These are phyloP conservation scores for Emys orbicularis DNA, from an alignment of 2,797 vertebrate genomes.

Conservation along the genomic window DNA sequence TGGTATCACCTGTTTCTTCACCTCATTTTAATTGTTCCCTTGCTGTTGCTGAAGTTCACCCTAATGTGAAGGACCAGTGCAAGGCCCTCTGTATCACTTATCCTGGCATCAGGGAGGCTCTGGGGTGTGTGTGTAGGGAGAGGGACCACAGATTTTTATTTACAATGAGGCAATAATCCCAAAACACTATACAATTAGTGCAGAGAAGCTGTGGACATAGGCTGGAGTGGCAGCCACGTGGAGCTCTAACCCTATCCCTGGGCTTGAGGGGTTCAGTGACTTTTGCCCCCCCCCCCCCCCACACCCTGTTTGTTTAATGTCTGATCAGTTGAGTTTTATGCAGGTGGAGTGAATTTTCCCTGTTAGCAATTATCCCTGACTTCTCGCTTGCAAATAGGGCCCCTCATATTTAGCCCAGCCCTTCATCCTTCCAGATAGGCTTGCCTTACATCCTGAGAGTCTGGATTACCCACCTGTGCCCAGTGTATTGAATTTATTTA, in stretches of 20 bases:
- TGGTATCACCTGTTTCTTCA: not conserved
- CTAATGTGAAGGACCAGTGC: rapidly evolving
- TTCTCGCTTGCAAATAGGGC: not conserved
- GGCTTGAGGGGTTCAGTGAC: not conserved
- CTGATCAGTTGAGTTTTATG: slow-evolving; percentile 1
- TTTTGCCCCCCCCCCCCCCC: rapidly evolving
- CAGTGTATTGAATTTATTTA: not conserved
- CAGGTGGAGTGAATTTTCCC: not conserved
- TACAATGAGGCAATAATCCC: not conserved
- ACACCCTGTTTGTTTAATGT: slow-evolving; percentile 37
- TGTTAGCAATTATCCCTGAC: not conserved
- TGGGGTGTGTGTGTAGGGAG: no score
- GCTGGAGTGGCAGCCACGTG: not conserved
- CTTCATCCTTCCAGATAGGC: not conserved
- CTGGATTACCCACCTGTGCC: rapidly evolving
- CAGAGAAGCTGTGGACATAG: not conserved
- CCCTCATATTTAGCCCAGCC: not conserved
- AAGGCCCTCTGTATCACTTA: rapidly evolving
- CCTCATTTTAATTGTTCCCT: not conserved
- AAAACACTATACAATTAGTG: slow-evolving; percentile 21
- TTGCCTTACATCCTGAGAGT: not conserved
- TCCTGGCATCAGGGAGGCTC: rapidly evolving
- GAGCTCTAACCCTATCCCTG: not conserved
- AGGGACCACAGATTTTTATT: not conserved
- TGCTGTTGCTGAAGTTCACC: not conserved